Conservation (phyloP, 2,797 vertebrate genomes). For the Pelodytes ibericus region DNA sequence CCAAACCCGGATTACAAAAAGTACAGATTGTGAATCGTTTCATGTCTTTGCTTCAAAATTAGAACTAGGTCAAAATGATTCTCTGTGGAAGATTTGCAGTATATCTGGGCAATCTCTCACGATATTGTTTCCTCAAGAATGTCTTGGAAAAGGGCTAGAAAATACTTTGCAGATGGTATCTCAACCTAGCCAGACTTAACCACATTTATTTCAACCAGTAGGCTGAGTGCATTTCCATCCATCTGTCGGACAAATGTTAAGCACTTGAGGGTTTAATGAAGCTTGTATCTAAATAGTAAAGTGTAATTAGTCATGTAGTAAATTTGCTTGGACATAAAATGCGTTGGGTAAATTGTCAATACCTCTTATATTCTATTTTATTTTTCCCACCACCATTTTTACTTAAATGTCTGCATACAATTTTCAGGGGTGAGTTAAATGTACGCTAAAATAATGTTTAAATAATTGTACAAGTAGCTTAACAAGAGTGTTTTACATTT, state of each 20-base stretch:
- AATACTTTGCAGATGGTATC: slow-evolving; percentile 43
- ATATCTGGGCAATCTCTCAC: slow-evolving; percentile 8
- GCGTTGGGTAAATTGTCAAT: no score
- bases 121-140: slow-evolving; percentile 9
- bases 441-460: no score
- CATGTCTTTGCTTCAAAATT: not conserved
- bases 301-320: not conserved
- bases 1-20: slow-evolving; percentile 14
- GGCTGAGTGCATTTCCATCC: not conserved
- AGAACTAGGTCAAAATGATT: slow-evolving; percentile 22
- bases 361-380: no score
- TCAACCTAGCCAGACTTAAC: slow-evolving; percentile 19
- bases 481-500: no score
- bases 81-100: not conserved
- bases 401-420: no score
- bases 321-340: not conserved
- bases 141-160: slow-evolving; percentile 27
- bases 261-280: not conserved
- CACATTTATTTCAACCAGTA: slow-evolving; percentile 6
- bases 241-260: slow-evolving; percentile 16
- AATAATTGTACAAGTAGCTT: no score
- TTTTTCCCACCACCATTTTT: no score
- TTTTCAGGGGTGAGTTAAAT: no score
- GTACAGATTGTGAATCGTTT: slow-evolving; percentile 23
- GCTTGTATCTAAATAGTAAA: not conserved